These are phyloP conservation scores for Quiscalus mexicanus DNA, from an alignment of 2,113 vertebrate genomes.

Conservation along the genomic window DNA sequence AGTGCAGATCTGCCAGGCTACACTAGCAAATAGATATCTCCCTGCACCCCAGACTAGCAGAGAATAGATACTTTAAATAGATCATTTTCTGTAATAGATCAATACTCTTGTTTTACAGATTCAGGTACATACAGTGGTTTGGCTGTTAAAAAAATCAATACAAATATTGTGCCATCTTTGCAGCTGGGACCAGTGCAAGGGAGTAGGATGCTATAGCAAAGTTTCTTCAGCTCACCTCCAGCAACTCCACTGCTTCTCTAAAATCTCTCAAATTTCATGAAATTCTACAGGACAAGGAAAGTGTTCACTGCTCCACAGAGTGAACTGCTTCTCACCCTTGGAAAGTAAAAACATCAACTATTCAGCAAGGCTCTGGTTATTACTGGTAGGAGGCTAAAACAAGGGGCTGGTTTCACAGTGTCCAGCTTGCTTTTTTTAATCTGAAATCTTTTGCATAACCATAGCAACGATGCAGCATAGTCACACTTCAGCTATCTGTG, in stretches of 20 bases:
- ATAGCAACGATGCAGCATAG: background rate
- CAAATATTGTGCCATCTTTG: background rate
- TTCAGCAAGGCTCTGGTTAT: background rate
- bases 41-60: background rate
- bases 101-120: conserved; percentile 40
- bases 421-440: background rate
- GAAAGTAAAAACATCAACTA: background rate
- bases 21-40: background rate
- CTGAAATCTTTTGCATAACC: background rate
- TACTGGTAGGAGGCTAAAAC: background rate
- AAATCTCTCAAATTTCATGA: background rate
- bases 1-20: background rate
- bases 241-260: background rate
- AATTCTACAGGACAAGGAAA: background rate
- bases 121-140: conserved; percentile 1
- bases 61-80: conserved; percentile 13
- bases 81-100: conserved; percentile 43
- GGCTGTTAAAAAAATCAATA: conserved; percentile 38
- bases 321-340: background rate
- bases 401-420: background rate
- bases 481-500: background rate
- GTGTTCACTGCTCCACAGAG: background rate
- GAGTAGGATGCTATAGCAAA: background rate
- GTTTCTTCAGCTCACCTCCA: background rate
- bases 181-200: background rate